Evolutionary conservation across 2,113 vertebrate species (phyloP).

Genomic region (Boleophthalmus pectinirostris): DNA sequence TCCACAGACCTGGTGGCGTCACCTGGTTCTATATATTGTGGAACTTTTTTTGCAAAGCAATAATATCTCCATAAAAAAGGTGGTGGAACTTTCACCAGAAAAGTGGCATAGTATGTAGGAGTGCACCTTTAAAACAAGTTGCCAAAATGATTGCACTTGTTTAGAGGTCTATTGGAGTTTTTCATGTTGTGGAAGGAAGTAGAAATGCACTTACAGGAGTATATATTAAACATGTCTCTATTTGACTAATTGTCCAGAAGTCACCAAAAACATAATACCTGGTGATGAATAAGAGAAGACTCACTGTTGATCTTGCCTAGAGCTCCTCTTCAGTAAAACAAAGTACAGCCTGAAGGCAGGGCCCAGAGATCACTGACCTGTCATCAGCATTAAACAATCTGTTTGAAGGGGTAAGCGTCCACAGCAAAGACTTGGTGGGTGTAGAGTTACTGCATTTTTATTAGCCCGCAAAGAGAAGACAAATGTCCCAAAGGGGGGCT

Average conservation of each 20-base stretch:
- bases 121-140: not conserved
- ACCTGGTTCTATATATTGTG: not conserved
- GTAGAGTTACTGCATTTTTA: constrained; percentile 68
- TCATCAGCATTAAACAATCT: constrained; percentile 74
- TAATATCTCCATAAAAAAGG: not conserved
- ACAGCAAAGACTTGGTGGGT: constrained; percentile 61
- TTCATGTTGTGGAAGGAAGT: too few relatives aligned
- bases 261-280: constrained; percentile 38
- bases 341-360: constrained; percentile 52
- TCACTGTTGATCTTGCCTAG: constrained; percentile 59
- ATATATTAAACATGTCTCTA: too few relatives aligned
- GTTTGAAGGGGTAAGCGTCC: constrained; percentile 72
- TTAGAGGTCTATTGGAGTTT: too few relatives aligned
- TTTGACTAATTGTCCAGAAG: not conserved
- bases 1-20: not conserved
- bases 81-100: not conserved
- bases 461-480: constrained; percentile 47
- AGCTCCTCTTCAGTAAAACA: constrained; percentile 65
- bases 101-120: not conserved
- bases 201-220: too few relatives aligned
- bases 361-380: constrained; percentile 67
- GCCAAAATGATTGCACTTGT: not conserved
- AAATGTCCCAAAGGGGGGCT: constrained; percentile 20
- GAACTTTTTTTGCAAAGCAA: not conserved
- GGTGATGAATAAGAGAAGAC: constrained; percentile 54